Conservation (phyloP, 1,140 invertebrate genomes). For the Coboldia fuscipes region DNA sequence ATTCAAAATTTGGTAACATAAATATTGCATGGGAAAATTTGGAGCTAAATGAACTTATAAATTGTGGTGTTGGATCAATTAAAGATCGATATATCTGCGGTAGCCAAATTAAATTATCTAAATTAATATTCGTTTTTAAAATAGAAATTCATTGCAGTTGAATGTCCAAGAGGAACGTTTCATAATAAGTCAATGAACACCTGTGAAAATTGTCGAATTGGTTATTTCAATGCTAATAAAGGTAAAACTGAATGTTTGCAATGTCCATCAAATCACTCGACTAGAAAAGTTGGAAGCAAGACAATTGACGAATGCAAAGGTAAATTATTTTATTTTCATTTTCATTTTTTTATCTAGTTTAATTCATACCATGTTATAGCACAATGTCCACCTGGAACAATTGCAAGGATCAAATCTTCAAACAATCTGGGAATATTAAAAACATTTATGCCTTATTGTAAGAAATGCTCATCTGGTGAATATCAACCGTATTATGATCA, state of each 20-base stretch:
- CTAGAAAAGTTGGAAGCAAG: conserved; percentile 28
- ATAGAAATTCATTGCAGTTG: conserved; percentile 30
- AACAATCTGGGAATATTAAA: conserved; percentile 1
- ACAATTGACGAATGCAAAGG: conserved; percentile 32
- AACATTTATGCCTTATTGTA: conserved; percentile 25
- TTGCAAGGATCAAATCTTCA: conserved; percentile 10
- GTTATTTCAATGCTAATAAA: conserved; percentile 33
- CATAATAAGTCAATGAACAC: conserved; percentile 27
- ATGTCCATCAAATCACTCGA: conserved; percentile 38
- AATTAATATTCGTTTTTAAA: too few relatives aligned
- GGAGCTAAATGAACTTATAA: conserved; percentile 3
- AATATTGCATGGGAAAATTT: conserved; percentile 2
- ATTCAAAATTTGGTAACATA: conserved; percentile 1
- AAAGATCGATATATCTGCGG: conserved; percentile 14
- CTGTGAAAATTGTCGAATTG: conserved; percentile 33
- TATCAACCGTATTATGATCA: conserved; percentile 37
- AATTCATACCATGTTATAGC: conserved; percentile 8
- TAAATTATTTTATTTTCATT: conserved; percentile 13
- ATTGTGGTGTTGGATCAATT: conserved; percentile 14
- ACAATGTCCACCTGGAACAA: conserved; percentile 19
- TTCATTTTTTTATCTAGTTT: neutral
- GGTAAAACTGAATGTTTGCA: conserved; percentile 29
- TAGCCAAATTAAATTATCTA: too few relatives aligned
- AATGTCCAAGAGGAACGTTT: conserved; percentile 43
- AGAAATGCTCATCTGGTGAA: conserved; percentile 31